Conservation (phyloP, 2,113 vertebrate genomes). For the Diadophis punctatus region DNA sequence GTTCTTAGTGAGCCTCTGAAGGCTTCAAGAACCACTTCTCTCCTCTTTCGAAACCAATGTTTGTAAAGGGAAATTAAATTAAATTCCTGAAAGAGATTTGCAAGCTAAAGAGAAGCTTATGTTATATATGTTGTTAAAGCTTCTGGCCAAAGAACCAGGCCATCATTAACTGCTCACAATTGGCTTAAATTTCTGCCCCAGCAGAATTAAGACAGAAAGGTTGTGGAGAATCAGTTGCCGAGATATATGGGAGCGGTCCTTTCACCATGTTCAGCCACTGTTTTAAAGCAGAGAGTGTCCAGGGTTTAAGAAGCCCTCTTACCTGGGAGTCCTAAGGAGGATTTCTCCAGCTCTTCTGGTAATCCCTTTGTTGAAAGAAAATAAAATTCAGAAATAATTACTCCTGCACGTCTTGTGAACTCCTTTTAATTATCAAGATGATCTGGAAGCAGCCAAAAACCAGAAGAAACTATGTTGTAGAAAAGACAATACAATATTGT, state of each 20-base stretch:
- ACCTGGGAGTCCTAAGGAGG: not conserved
- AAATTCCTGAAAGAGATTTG: not conserved
- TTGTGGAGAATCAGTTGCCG: not conserved
- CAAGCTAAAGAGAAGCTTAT: constrained; percentile 1
- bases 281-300: not conserved
- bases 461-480: not conserved
- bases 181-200: not conserved
- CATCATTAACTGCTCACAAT: not conserved
- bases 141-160: not conserved
- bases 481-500: not conserved
- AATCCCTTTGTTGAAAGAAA: not conserved
- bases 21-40: fast-evolving
- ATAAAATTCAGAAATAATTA: not conserved
- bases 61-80: constrained; percentile 17
- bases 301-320: not conserved
- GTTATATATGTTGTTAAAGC: not conserved
- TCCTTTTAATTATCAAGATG: not conserved
- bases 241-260: not conserved
- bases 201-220: not conserved
- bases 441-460: not conserved
- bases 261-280: not conserved
- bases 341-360: not conserved
- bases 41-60: not conserved
- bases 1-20: not conserved
- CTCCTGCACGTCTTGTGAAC: not conserved